Percentiles rank a stretch among this genome's conserved stretches.
Conservation (phyloP, 2,113 vertebrate species). For the Benitochromis conjunctus region DNA sequence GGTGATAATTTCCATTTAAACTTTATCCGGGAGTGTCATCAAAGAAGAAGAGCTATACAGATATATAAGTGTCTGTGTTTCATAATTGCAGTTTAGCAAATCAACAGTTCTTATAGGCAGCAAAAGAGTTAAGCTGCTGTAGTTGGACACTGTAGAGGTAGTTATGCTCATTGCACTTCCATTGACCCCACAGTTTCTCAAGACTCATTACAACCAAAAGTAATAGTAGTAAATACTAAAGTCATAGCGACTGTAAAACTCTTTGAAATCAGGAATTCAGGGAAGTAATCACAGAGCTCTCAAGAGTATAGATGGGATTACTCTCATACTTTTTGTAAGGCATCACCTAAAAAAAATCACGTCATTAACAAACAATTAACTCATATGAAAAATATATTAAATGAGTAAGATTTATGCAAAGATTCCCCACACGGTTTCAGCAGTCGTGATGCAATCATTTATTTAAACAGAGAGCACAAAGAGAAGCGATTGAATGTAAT, state of each 20-base stretch:
- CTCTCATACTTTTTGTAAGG: background rate
- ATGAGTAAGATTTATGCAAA: background rate
- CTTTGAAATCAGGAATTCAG: background rate
- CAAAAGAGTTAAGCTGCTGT: background rate
- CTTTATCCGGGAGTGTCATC: background rate
- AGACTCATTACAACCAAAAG: background rate
- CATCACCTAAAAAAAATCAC: background rate
- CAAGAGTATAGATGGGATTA: background rate
- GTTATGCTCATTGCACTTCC: background rate
- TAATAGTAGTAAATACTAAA: background rate
- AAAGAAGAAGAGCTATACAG: background rate
- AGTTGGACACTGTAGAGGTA: background rate
- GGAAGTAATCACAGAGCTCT: background rate
- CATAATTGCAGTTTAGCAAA: background rate
- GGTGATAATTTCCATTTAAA: slow-evolving; percentile 18
- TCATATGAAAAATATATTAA: background rate
- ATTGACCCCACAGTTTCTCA: background rate
- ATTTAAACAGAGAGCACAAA: background rate
- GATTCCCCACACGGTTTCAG: background rate
- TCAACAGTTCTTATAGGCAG: background rate
- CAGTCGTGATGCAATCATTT: background rate
- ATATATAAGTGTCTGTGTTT: background rate
- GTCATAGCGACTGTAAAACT: slow-evolving; percentile 29
- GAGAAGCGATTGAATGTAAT: background rate
- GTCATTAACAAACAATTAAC: background rate